phyloP scores from a whole-genome alignment of 2,113 vertebrate species.

The Elachura formosa region DNA sequence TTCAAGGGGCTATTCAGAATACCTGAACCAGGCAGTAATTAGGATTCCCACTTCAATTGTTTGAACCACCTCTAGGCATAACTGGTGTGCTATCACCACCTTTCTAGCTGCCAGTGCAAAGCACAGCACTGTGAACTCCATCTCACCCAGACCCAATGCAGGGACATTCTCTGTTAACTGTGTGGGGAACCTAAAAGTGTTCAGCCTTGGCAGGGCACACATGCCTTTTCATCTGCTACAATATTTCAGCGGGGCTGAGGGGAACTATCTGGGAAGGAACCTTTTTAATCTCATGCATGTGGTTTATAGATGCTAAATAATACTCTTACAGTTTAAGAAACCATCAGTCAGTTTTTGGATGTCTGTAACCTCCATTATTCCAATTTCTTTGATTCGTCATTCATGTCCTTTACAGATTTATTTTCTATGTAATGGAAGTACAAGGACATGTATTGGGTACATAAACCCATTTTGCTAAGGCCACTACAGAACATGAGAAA shows the following conservation, averaged over 20 bases:
- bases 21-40: not conserved
- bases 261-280: not conserved
- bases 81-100: not conserved
- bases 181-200: not conserved
- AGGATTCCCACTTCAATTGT: not conserved
- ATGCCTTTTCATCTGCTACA: not conserved
- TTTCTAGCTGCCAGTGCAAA: not conserved
- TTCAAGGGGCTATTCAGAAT: not conserved
- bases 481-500: not conserved
- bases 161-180: not conserved
- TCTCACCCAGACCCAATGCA: not conserved
- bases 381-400: not conserved
- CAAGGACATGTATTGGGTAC: not conserved
- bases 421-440: not conserved
- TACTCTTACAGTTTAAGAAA: not conserved
- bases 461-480: not conserved
- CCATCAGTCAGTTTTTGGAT: not conserved
- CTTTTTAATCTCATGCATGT: not conserved
- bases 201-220: not conserved
- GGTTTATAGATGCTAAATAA: not conserved
- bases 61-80: not conserved
- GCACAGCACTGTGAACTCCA: not conserved
- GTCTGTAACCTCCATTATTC: not conserved
- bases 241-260: not conserved
- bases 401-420: not conserved